Base-by-base conservation (phyloP, 2,888 invertebrate species). In the Eupithecia inturbata region DNA sequence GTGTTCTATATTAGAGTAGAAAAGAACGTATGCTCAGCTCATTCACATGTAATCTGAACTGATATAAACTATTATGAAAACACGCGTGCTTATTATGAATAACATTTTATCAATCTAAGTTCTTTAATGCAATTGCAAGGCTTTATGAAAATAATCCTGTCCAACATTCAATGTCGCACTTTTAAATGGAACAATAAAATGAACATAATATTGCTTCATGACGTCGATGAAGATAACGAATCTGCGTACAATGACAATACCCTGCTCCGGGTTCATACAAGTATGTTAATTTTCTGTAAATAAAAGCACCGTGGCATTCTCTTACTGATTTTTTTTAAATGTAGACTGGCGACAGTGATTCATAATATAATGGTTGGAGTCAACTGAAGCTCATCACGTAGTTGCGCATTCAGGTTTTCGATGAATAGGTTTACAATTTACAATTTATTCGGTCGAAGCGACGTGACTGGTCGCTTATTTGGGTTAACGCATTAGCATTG, bases 281-380 rank as follows among this genome's bases (percentile, higher is more conserved):
- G 28, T 45, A 72, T 45, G 72, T 72, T 31, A 70, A 71, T 75
- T 69, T 41, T 63, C 68, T 72, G 68, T 74, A 71, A 78, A 77
- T 75, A 57, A 73, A 74, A 72, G 45, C 19, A 71, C 70, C 70
- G 60, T 71, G 41, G 41, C 33, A 62, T 69, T 74, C 76, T 74
- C 31, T 57, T 70, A 74, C 76, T 78, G 78, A 75, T 77, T 73
- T 62, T 71, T 67, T 73, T 71, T 62, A 67, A 70, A 75, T 75
- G 75, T 72, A 71, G 71, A 67, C 70, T 72, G 45, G 63, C 70
- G 53, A 70, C 62, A 62, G 33, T 78, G 73, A 73, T 72, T 78
- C 60, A 74, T 73, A 71, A 36, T 16, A n/a, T n/a, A 22, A 69
- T 22, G 57, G 36, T 64, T n/a, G 41, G 22, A 39, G 28, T 66